These are phyloP conservation scores for Caenorhabditis uteleia DNA, from an alignment of 2,888 invertebrate species.

Conservation along the genomic window DNA sequence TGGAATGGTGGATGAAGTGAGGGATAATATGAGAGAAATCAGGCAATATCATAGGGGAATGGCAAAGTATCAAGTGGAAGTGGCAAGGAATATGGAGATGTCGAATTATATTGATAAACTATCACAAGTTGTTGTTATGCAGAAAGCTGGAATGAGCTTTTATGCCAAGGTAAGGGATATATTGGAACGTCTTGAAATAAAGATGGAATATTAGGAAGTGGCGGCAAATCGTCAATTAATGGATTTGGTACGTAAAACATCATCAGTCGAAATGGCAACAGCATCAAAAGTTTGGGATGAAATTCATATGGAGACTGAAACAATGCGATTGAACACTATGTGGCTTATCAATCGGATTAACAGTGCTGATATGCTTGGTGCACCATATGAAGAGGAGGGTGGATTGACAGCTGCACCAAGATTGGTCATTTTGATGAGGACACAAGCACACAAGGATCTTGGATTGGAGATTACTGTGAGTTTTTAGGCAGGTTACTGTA, in stretches of 20 bases:
- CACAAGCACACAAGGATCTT: conserved; percentile 25
- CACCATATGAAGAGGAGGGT: conserved; percentile 9
- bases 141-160: conserved; percentile 22
- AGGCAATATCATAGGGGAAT: too few relatives aligned
- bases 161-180: conserved; percentile 16
- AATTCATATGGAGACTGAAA: conserved; percentile 22
- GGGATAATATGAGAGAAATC: conserved; percentile 8
- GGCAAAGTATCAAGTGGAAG: conserved; percentile 11
- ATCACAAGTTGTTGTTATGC: conserved; percentile 17
- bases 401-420: conserved; percentile 12
- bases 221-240: conserved; percentile 31
- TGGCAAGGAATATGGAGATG: conserved; percentile 14
- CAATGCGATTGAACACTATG: conserved; percentile 19
- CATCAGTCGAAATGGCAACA: conserved; percentile 10
- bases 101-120: conserved; percentile 16
- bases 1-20: conserved; percentile 9
- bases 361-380: conserved; percentile 1
- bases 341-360: conserved; percentile 26
- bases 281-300: conserved; percentile 30
- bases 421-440: conserved; percentile 23
- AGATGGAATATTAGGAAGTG: conserved; percentile 14
- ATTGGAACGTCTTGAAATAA: neutral
- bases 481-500: neutral
- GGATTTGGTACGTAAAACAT: conserved; percentile 23
- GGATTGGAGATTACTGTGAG: conserved; percentile 31